Percentiles rank a stretch among this genome's conserved stretches.
phyloP scores from a whole-genome alignment of 2,888 invertebrate genomes.

The Deilephila elpenor region DNA sequence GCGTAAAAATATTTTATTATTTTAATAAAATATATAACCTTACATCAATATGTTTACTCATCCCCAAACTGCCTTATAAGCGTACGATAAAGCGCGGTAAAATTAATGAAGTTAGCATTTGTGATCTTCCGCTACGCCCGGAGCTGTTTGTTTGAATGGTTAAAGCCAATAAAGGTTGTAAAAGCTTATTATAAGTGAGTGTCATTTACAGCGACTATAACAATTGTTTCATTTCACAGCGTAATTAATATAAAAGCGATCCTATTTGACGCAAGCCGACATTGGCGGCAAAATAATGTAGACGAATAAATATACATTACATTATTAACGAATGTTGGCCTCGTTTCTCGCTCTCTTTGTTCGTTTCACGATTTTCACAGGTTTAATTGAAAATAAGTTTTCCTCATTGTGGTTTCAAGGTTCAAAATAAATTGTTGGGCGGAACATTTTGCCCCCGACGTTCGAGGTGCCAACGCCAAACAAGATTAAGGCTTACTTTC shows the following conservation, averaged over 20 bases:
- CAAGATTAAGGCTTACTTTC: constrained; percentile 59
- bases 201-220: constrained; percentile 38
- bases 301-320: constrained; percentile 83
- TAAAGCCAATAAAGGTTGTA: neutral
- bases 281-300: constrained; percentile 75
- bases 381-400: constrained; percentile 77
- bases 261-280: constrained; percentile 69
- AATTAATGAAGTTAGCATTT: neutral
- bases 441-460: constrained; percentile 68
- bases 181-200: constrained; percentile 15
- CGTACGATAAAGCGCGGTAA: constrained; percentile 2
- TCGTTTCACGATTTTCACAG: constrained; percentile 75
- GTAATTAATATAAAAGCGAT: constrained; percentile 65
- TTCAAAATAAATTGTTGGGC: constrained; percentile 76
- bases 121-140: neutral
- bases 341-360: constrained; percentile 84
- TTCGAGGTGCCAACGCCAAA: constrained; percentile 51
- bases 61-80: neutral
- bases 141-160: neutral
- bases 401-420: constrained; percentile 70
- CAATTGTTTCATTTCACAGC: constrained; percentile 50
- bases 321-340: constrained; percentile 85
- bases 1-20: neutral
- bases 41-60: neutral
- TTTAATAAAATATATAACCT: neutral